Evolutionary conservation across 1,140 invertebrate species (phyloP).

Genomic region (Drosophila cardini): DNA sequence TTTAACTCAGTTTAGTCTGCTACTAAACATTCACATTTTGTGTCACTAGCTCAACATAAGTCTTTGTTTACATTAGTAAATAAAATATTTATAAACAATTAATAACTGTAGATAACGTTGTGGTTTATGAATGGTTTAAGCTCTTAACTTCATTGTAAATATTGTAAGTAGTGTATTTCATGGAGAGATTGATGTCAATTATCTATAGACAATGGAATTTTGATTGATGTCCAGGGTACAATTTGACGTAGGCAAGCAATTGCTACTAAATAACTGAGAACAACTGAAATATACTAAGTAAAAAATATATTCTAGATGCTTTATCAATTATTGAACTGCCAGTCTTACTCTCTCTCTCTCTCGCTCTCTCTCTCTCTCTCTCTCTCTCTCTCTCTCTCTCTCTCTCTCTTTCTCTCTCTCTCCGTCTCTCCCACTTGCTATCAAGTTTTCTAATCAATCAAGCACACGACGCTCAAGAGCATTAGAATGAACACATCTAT

Average conservation of each 20-base stretch:
- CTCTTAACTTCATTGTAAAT: slow-evolving; percentile 4
- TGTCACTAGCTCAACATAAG: too few species aligned
- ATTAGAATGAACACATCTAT: slow-evolving; percentile 4
- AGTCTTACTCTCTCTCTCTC: slow-evolving; percentile 35
- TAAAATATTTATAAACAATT: too few species aligned
- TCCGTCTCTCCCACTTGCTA: slow-evolving; percentile 5
- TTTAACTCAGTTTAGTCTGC: too few species aligned
- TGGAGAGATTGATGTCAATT: slow-evolving; percentile 10
- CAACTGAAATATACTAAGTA: slow-evolving; percentile 1
- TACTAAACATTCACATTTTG: too few species aligned
- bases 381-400: slow-evolving; percentile 15
- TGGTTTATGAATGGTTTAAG: neutral
- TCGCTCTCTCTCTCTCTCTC: neutral
- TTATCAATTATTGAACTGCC: neutral
- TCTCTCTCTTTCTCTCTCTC: too few species aligned
- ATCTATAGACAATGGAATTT: slow-evolving; percentile 19
- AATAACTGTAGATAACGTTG: too few species aligned
- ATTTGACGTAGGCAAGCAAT: slow-evolving; percentile 56
- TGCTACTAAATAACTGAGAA: slow-evolving; percentile 31
- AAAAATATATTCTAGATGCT: slow-evolving; percentile 27
- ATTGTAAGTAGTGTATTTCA: neutral
- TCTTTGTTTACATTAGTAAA: too few species aligned
- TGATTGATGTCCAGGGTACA: slow-evolving; percentile 53
- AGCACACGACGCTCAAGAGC: slow-evolving; percentile 12
- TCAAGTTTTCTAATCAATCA: slow-evolving; percentile 37